Evolutionary conservation across 2,888 invertebrate genomes (phyloP).

Genomic region (Drosophila recens): DNA sequence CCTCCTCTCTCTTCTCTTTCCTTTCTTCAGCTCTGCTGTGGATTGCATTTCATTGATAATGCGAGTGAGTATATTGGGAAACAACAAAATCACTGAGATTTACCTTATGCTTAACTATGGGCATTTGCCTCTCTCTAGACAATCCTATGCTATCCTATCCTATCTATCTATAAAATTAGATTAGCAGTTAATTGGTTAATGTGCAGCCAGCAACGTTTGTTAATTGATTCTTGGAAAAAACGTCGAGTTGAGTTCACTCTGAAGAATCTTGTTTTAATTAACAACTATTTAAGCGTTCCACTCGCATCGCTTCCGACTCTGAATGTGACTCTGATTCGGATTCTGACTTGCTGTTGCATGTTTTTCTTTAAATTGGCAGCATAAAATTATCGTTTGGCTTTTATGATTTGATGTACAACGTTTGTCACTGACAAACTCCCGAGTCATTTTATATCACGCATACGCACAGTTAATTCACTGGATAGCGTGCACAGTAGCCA

Average conservation of each 20-base stretch:
- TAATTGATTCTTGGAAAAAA: constrained; percentile 78
- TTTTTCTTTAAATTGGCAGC: constrained; percentile 63
- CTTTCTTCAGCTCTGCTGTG: constrained; percentile 19
- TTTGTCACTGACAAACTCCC: constrained; percentile 43
- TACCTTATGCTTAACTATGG: constrained; percentile 43
- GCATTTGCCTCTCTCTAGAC: constrained; percentile 5
- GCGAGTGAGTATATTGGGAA: constrained; percentile 46
- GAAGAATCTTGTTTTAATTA: constrained; percentile 75
- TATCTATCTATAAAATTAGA: constrained; percentile 79
- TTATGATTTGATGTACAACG: constrained; percentile 51
- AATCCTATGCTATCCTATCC: constrained; percentile 17
- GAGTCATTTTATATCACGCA: constrained; percentile 32
- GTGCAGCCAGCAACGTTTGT: constrained; percentile 81
- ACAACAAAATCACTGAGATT: constrained; percentile 58
- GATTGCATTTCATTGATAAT: constrained; percentile 82
- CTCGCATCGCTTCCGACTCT: constrained; percentile 38
- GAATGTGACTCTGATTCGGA: background rate
- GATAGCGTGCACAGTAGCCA: constrained; percentile 52
- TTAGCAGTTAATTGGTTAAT: constrained; percentile 82
- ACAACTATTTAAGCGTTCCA: constrained; percentile 69
- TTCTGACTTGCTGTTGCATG: constrained; percentile 44
- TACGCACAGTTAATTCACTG: constrained; percentile 16
- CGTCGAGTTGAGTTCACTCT: constrained; percentile 13
- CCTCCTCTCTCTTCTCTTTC: background rate
- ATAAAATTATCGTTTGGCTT: constrained; percentile 70